Base-by-base conservation (phyloP, 2,888 invertebrate species). In the Julus scandinavius region DNA sequence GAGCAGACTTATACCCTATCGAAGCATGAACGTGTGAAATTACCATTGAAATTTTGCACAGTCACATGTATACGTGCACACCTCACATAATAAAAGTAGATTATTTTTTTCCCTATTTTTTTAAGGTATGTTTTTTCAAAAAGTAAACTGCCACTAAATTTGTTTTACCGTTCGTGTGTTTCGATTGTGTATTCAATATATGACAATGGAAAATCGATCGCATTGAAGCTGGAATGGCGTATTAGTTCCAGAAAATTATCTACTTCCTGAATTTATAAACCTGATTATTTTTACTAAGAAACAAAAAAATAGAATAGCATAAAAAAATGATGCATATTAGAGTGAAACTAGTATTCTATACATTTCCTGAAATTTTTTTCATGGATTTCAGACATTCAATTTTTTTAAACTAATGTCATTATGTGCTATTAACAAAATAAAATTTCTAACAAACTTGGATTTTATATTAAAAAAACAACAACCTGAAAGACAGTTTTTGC, bases 1-100 rank as follows among this genome's bases (percentile, higher is more conserved):
- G 63, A 63, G 63, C 63, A 63, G 63, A 63, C 63, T 63, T 63
- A 63, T 63, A n/a, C n/a, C 63, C 63, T 63, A 63, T 63, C 63
- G 63, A 63, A 63, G 63, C 63, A n/a, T 63, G 63, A 63, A 63
- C 63, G 63, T 63, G 63, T 63, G 63, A 63, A 63, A 63, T 63
- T 63, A 63, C 63, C 63, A 63, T 63, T 63, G 63, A 63, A 63
- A 63, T 63, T 63, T 20, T 63, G 63, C 63, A n/a, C 63, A 63
- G 63, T 63, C 63, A 63, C 63, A 63, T n/a, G n/a, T 63, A 17
- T 20, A 63, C 11, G n/a, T n/a, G n/a, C n/a, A 17, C 17, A 63
- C 2, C 3, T n/a, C 63, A 20, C 63, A 63, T 13, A 63, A 63
- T 63, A 20, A 17, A 20, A 17, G 63, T 20, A n/a, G n/a, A 13